Evolutionary conservation across 2,888 invertebrate genomes (phyloP).

Genomic region (Protonemura montana): DNA sequence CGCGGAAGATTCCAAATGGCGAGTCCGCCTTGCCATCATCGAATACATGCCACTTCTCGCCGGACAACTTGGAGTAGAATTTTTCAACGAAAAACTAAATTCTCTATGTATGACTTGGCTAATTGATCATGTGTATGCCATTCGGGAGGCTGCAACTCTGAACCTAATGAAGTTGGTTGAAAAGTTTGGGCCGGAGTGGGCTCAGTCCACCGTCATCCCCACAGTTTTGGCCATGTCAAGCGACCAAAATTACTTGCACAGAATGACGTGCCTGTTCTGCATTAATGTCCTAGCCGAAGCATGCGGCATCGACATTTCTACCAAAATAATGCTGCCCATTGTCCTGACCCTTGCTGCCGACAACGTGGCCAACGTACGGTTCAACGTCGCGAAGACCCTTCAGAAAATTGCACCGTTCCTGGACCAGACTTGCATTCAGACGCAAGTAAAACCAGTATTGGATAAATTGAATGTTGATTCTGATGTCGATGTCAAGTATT

Average conservation of each 20-base stretch:
- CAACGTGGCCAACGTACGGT: slow-evolving; percentile 96
- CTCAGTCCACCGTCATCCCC: slow-evolving; percentile 94
- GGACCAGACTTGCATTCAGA: slow-evolving; percentile 84
- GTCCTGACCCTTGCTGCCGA: slow-evolving; percentile 92
- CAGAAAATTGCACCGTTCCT: slow-evolving; percentile 93
- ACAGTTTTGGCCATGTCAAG: slow-evolving; percentile 94
- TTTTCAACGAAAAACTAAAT: slow-evolving; percentile 98
- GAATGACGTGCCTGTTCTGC: slow-evolving; percentile 98
- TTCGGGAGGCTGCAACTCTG: slow-evolving; percentile 96
- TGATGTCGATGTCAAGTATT: slow-evolving; percentile 98
- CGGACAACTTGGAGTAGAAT: slow-evolving; percentile 95
- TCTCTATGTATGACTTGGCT: slow-evolving; percentile 99
- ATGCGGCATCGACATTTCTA: slow-evolving; percentile 92
- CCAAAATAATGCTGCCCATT: slow-evolving; percentile 67
- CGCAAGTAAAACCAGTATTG: slow-evolving; percentile 93
- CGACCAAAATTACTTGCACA: slow-evolving; percentile 96
- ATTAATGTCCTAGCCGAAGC: slow-evolving; percentile 92
- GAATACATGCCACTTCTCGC: slow-evolving; percentile 96
- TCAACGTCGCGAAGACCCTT: slow-evolving; percentile 97
- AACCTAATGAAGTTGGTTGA: slow-evolving; percentile 96
- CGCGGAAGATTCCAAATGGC: slow-evolving; percentile 99
- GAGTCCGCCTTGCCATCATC: slow-evolving; percentile 80
- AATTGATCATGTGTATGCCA: slow-evolving; percentile 98
- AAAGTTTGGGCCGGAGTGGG: slow-evolving; percentile 98
- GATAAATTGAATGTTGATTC: slow-evolving; percentile 91